Evolutionary conservation across 1,140 invertebrate genomes (phyloP).

Genomic region (Watersipora subatra): DNA sequence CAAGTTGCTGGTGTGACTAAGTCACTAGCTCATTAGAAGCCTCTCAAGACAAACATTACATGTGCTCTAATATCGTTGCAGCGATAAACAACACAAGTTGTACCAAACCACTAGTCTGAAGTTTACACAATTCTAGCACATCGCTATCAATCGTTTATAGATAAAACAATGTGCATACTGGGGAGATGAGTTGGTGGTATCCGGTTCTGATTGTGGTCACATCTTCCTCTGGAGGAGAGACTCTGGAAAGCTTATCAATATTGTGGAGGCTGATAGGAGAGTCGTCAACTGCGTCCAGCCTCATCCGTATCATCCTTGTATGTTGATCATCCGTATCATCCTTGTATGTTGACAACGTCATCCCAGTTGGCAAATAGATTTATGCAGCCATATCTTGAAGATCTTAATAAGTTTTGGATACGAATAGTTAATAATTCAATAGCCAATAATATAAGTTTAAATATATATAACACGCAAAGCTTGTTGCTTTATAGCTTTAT

Average conservation of each 20-base stretch:
- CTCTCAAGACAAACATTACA: no score
- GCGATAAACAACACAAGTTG: no score
- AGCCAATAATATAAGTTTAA: no score
- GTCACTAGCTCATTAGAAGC: no score
- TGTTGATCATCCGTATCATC: constrained; percentile 4
- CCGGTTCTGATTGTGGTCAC: constrained; percentile 65
- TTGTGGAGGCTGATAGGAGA: constrained; percentile 67
- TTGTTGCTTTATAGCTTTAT: no score
- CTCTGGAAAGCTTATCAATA: constrained; percentile 43
- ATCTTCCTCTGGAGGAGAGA: constrained; percentile 37
- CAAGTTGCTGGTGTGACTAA: no score
- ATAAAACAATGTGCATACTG: constrained; percentile 82
- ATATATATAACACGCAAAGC: no score
- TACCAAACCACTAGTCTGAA: no score
- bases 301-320: constrained; percentile 59
- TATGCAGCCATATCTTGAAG: background rate
- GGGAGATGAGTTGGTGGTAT: constrained; percentile 67
- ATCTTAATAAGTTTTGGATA: background rate
- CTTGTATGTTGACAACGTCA: background rate
- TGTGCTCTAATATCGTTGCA: no score
- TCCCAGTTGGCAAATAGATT: constrained; percentile 3
- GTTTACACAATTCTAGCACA: no score
- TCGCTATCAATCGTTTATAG: no score
- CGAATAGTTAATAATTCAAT: background rate
- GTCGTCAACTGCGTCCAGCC: constrained; percentile 78